Percentiles rank a stretch among this genome's conserved stretches.
These are phyloP conservation scores for Limanda limanda DNA, from an alignment of 2,113 vertebrate species.

Conservation along the genomic window DNA sequence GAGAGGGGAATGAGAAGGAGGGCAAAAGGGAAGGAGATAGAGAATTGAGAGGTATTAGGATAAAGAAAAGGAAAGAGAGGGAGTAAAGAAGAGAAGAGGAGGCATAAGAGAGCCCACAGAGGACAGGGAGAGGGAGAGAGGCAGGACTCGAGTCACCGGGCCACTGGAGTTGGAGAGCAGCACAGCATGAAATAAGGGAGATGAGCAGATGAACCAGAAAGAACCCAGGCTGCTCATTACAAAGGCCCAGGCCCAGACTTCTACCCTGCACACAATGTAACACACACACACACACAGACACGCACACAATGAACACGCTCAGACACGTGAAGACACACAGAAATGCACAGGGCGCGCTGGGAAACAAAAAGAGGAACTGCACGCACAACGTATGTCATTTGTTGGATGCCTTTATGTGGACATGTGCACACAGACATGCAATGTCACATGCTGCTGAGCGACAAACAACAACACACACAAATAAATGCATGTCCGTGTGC, in stretches of 20 bases:
- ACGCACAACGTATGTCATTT: slow-evolving; percentile 38
- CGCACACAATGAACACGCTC: background rate
- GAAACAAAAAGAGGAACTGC: slow-evolving; percentile 37
- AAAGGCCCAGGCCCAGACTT: slow-evolving; percentile 79
- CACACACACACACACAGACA: slow-evolving; percentile 42
- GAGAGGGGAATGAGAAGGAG: background rate
- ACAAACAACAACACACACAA: background rate
- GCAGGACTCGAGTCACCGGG: slow-evolving; percentile 66
- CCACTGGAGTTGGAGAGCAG: slow-evolving; percentile 80
- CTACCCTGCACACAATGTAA: slow-evolving; percentile 68
- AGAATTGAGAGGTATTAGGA: background rate
- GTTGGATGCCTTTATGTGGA: slow-evolving; percentile 13
- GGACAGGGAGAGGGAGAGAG: slow-evolving; percentile 35
- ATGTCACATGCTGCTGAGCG: background rate
- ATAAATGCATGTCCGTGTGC: background rate
- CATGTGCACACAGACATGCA: slow-evolving; percentile 15
- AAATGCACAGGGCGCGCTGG: slow-evolving; percentile 29
- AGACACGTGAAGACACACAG: slow-evolving; percentile 9
- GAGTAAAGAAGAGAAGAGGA: slow-evolving; percentile 1
- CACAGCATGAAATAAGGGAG: slow-evolving; percentile 84
- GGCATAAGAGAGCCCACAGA: slow-evolving; percentile 9
- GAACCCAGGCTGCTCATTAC: slow-evolving; percentile 84
- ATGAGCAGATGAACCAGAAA: slow-evolving; percentile 86
- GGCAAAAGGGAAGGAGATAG: background rate
- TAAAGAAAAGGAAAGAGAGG: background rate